A percentile compares a stretch with the other conserved stretches of the same genome.
phyloP scores from a whole-genome alignment of 2,888 invertebrate genomes.

The Gymnosoma rotundatum region DNA sequence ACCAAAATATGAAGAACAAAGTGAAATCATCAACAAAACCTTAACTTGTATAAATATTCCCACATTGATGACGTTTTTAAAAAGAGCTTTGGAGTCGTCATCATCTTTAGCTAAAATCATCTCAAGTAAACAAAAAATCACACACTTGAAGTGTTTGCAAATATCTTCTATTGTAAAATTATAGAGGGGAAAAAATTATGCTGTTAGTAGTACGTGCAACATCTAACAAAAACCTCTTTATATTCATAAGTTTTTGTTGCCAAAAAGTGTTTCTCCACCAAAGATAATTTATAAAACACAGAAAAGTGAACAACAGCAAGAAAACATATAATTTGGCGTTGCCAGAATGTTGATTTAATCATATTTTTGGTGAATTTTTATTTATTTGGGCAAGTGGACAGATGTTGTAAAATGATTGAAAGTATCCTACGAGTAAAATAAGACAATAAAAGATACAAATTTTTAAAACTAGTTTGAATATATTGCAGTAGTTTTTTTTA shows the following conservation, averaged over 20 bases:
- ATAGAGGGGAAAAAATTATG: slow-evolving; percentile 1
- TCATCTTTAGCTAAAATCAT: slow-evolving; percentile 41
- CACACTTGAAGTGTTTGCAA: slow-evolving; percentile 57
- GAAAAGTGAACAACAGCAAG: too few species aligned
- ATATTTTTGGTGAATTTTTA: too few species aligned
- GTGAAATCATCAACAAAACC: slow-evolving; percentile 10
- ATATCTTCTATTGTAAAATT: slow-evolving; percentile 30
- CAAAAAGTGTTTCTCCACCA: slow-evolving; percentile 25
- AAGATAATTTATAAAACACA: too few species aligned
- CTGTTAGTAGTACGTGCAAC: slow-evolving; percentile 45
- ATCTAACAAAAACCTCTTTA: slow-evolving; percentile 38
- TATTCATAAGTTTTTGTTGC: slow-evolving; percentile 11
- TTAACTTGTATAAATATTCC: slow-evolving; percentile 61
- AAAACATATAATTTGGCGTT: too few species aligned
- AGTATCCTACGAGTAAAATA: too few species aligned
- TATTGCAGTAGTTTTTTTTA: too few species aligned
- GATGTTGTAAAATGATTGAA: too few species aligned
- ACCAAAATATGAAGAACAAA: slow-evolving; percentile 14
- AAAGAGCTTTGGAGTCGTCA: slow-evolving; percentile 45
- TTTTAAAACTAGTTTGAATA: too few species aligned
- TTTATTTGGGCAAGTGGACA: too few species aligned
- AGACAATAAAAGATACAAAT: too few species aligned
- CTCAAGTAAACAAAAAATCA: slow-evolving; percentile 4
- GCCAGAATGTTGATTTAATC: too few species aligned
- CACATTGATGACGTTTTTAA: slow-evolving; percentile 68